phyloP scores from a whole-genome alignment of 1,140 invertebrate species.

The Zaprionus lachaisei region DNA sequence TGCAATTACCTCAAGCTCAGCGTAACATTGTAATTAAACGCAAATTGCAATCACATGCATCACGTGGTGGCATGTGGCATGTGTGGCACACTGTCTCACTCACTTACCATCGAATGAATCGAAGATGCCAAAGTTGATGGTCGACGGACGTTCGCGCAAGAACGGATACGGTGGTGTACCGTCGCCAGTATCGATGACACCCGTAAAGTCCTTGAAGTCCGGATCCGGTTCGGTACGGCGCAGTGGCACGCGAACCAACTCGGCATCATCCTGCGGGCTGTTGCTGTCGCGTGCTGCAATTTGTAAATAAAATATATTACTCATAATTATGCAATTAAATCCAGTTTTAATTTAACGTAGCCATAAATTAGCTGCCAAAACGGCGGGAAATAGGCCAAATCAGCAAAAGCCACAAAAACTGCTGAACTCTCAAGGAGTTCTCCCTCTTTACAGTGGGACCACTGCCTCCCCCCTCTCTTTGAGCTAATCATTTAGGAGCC shows the following conservation, averaged over 20 bases:
- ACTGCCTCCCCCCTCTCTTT: not conserved
- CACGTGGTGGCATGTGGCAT: slow-evolving; percentile 37
- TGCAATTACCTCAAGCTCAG: slow-evolving; percentile 18
- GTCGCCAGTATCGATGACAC: slow-evolving; percentile 77
- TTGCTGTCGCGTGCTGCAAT: slow-evolving; percentile 63
- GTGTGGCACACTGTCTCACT: slow-evolving; percentile 1
- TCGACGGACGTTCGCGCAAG: slow-evolving; percentile 62
- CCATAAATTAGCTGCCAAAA: slow-evolving; percentile 58
- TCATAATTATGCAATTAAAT: slow-evolving; percentile 58
- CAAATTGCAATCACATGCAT: slow-evolving; percentile 10
- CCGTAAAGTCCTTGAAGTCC: slow-evolving; percentile 72
- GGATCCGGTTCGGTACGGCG: slow-evolving; percentile 44
- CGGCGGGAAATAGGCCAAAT: slow-evolving; percentile 65
- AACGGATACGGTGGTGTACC: slow-evolving; percentile 58
- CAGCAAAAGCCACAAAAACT: slow-evolving; percentile 54
- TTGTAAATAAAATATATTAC: slow-evolving; percentile 44
- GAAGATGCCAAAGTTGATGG: slow-evolving; percentile 66
- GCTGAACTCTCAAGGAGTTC: slow-evolving; percentile 6
- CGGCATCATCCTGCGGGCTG: slow-evolving; percentile 74
- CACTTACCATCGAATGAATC: slow-evolving; percentile 78
- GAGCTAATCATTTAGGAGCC: slow-evolving; percentile 50
- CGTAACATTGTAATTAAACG: slow-evolving; percentile 57
- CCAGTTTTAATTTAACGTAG: slow-evolving; percentile 2
- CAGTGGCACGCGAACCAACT: slow-evolving; percentile 61
- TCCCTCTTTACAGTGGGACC: too few relatives aligned